Evolutionary conservation across 2,113 vertebrate species (phyloP).

Genomic region (Willisornis vidua): DNA sequence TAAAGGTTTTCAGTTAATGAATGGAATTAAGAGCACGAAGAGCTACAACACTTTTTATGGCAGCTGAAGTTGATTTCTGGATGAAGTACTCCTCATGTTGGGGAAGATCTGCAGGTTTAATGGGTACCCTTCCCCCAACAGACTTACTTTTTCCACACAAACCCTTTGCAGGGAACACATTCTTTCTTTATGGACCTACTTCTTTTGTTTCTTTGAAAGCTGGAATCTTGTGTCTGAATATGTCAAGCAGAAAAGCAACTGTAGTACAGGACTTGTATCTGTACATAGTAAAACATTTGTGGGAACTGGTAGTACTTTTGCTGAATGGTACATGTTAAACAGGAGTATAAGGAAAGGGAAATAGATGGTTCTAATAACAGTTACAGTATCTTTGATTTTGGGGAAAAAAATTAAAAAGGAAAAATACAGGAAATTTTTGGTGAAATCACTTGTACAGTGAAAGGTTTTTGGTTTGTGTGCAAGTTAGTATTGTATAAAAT

Average conservation of each 20-base stretch:
- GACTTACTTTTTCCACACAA: not conserved
- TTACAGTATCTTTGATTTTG: not conserved
- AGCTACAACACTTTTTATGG: not conserved
- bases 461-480: not conserved
- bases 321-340: not conserved
- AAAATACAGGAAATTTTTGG: not conserved
- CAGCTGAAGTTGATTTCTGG: conserved; percentile 32
- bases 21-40: conserved; percentile 34
- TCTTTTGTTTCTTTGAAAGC: not conserved
- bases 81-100: not conserved
- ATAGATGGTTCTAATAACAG: not conserved
- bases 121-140: not conserved
- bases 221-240: not conserved
- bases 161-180: not conserved
- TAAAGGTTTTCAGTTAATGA: conserved; percentile 36
- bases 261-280: not conserved
- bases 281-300: not conserved
- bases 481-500: not conserved
- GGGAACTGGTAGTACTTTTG: not conserved
- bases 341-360: not conserved
- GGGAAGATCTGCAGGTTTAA: not conserved
- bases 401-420: not conserved
- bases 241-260: not conserved
- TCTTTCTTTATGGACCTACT: not conserved
- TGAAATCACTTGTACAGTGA: not conserved